phyloP scores from a whole-genome alignment of 1,140 invertebrate genomes.

The Epicauta chinensis region DNA sequence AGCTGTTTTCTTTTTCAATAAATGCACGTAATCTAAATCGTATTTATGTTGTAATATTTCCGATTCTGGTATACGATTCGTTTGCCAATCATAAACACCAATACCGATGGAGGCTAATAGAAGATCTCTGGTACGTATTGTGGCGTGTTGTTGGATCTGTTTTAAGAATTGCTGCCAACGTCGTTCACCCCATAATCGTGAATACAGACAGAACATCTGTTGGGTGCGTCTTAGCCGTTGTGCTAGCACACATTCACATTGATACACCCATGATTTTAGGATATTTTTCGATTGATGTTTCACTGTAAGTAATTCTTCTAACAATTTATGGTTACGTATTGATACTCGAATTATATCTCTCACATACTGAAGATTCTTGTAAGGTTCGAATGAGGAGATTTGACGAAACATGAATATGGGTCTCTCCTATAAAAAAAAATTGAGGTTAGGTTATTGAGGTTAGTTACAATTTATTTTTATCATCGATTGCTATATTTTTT shows the following conservation, averaged over 20 bases:
- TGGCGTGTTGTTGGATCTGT: slow-evolving; percentile 44
- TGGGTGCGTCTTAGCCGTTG: slow-evolving; percentile 54
- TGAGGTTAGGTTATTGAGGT: slow-evolving; percentile 25
- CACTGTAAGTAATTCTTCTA: neutral
- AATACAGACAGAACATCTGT: slow-evolving; percentile 56
- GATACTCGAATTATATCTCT: slow-evolving; percentile 11
- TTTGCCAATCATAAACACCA: slow-evolving; percentile 50
- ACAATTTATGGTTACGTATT: slow-evolving; percentile 14
- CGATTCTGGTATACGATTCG: slow-evolving; percentile 47
- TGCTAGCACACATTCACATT: slow-evolving; percentile 58
- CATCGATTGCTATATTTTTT: no score
- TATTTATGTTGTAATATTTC: slow-evolving; percentile 46
- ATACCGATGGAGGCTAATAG: slow-evolving; percentile 42
- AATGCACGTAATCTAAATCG: slow-evolving; percentile 49
- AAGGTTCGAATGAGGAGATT: slow-evolving; percentile 12
- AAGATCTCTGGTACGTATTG: slow-evolving; percentile 42
- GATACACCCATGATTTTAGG: slow-evolving; percentile 49
- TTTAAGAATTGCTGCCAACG: slow-evolving; percentile 50
- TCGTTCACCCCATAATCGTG: slow-evolving; percentile 55
- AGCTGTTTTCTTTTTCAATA: slow-evolving; percentile 51
- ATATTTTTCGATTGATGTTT: slow-evolving; percentile 45
- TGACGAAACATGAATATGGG: slow-evolving; percentile 10
- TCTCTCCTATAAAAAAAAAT: slow-evolving; percentile 16
- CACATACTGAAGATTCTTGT: slow-evolving; percentile 1
- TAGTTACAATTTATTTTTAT: slow-evolving; percentile 7